Evolutionary conservation across 2,888 invertebrate species (phyloP), one percentile per base, ranked within the genome.

Genomic region (Mantis religiosa): DNA sequence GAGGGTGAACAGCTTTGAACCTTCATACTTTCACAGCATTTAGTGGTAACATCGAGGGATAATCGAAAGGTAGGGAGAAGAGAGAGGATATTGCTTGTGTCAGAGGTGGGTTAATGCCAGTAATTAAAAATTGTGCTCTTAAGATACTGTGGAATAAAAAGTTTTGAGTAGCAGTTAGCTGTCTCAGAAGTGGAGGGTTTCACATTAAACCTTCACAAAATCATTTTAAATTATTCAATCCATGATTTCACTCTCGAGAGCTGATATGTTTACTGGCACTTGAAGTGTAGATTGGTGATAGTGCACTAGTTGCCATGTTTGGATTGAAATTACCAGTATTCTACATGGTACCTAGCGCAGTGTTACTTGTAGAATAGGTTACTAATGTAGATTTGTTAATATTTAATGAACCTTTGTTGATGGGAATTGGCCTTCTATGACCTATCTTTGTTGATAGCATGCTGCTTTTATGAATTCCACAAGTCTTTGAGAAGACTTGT

Each of bases 361-460:
- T 71, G 25, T 71, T 71, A 71, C 54, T 71, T 3, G 54, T 71
- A 71, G 54, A 71, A 71, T 71, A 71, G 4, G 12, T 25, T 71
- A 71, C 54, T 71, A 71, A 71, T 71, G 54, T 71, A 71, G 54
- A 71, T 20, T 71, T 71, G 54, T 71, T 71, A 71, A 15, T 71
- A 71, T 71, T 71, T 71, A 71, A 71, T 71, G 54, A 71, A 71
- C 25, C 4, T 71, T 71, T 15, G 15, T 71, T 15, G 25, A 20
- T 82, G 89, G 89, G 81, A 85, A 89, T 89, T 89, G 89, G 89
- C 89, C 89, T 89, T 89, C 89, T 86, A 82, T 89, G 89, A 89
- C 83, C 89, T 89, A 88, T 89, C 89, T 89, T 84, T 88, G 83
- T 84, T 88, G 71, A 88, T 41, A 12, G 88, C 88, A 88, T 88